A percentile compares a stretch with the other conserved stretches of the same genome.
Evolutionary conservation across 2,888 invertebrate species (phyloP).

Genomic region (Sycophila texana): DNA sequence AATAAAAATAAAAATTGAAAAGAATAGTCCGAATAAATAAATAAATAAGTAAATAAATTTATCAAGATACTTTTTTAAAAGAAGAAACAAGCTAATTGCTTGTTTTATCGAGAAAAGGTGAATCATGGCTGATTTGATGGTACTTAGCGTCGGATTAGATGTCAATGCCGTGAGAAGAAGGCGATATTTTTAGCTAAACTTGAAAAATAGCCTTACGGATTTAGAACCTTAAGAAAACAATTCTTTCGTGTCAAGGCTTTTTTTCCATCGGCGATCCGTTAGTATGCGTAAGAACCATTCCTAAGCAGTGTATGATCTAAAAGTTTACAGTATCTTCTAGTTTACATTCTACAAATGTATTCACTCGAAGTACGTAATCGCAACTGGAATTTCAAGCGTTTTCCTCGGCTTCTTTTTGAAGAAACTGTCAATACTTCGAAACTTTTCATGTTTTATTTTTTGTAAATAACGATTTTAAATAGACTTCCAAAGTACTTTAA

Average conservation of each 20-base stretch:
- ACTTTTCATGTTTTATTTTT: no score
- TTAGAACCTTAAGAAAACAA: conserved; percentile 19
- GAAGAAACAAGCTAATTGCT: no score
- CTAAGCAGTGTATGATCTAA: neutral
- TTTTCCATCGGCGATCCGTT: conserved; percentile 19
- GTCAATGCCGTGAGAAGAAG: conserved; percentile 33
- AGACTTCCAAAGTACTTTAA: no score
- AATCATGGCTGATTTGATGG: no score
- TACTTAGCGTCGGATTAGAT: neutral
- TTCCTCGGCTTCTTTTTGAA: neutral
- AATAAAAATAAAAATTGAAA: no score
- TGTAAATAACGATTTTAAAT: no score
- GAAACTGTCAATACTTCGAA: neutral
- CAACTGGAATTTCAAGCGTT: neutral
- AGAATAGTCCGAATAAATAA: no score
- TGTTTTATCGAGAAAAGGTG: no score
- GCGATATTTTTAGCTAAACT: conserved; percentile 39
- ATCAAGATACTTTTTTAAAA: no score
- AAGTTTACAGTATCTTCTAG: conserved; percentile 14
- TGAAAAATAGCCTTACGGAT: conserved; percentile 16
- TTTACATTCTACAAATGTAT: neutral
- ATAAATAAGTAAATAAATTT: no score
- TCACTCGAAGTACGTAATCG: neutral
- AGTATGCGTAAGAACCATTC: conserved; percentile 3
- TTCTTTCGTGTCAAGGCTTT: conserved; percentile 40